Conservation (phyloP, 2,888 invertebrate species). For the Rhagium mordax region DNA sequence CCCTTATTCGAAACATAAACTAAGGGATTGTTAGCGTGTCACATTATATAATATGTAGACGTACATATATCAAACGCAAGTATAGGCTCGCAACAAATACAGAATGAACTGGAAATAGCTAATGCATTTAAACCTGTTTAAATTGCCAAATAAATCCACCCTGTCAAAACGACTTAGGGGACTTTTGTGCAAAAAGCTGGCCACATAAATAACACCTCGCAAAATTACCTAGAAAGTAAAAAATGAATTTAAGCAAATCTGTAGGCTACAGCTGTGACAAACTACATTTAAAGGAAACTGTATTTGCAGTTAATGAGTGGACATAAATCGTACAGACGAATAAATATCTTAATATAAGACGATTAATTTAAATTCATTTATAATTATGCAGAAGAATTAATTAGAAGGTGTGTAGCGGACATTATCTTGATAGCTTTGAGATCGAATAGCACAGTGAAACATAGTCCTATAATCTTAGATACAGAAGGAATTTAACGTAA, state of each 20-base stretch:
- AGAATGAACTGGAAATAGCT: conserved; percentile 8
- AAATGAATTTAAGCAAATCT: background rate
- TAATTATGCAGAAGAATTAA: too few species aligned
- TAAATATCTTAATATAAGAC: too few species aligned
- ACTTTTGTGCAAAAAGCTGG: background rate
- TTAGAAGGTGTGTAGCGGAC: too few species aligned
- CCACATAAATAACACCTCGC: conserved; percentile 10
- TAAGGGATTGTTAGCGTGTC: background rate
- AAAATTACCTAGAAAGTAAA: background rate
- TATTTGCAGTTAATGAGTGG: background rate
- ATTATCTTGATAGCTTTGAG: too few species aligned
- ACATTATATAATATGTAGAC: background rate
- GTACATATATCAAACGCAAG: background rate
- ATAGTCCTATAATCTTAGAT: too few species aligned
- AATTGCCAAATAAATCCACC: conserved; percentile 17
- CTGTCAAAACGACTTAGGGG: background rate
- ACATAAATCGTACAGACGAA: background rate
- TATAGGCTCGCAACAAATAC: conserved; percentile 5
- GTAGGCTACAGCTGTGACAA: background rate
- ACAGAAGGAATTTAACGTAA: too few species aligned
- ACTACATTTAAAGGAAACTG: background rate
- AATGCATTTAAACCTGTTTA: conserved; percentile 25
- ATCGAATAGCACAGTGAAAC: too few species aligned
- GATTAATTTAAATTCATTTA: too few species aligned
- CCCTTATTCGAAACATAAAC: background rate